Conservation (phyloP, 2,113 vertebrate species). For the Caloenas nicobarica region DNA sequence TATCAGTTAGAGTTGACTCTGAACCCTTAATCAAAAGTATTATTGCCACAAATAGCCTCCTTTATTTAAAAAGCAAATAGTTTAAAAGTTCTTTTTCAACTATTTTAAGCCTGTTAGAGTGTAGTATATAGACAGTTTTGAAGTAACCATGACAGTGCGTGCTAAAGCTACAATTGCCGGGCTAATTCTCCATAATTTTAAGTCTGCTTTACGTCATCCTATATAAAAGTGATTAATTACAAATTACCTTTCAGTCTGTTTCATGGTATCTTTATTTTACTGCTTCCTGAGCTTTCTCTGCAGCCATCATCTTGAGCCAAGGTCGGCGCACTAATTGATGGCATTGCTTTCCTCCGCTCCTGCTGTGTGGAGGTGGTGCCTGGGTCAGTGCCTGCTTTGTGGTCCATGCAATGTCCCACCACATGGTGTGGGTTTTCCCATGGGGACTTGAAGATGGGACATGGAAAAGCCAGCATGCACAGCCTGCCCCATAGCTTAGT, state of each 20-base stretch:
- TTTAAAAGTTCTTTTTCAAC: constrained; percentile 19
- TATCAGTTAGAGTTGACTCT: neutral
- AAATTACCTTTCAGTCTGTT: neutral
- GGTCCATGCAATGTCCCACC: neutral
- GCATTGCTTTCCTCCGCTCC: neutral
- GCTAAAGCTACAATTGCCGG: neutral
- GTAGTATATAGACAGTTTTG: neutral
- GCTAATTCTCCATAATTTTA: neutral
- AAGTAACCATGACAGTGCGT: constrained; percentile 19
- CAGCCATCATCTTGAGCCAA: neutral
- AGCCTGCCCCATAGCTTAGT: neutral
- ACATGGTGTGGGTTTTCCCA: neutral
- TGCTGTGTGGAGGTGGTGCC: neutral
- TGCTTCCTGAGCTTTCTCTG: neutral
- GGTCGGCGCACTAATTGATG: neutral
- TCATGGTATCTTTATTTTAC: neutral
- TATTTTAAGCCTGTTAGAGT: constrained; percentile 36
- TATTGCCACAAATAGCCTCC: constrained; percentile 19
- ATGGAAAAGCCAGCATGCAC: neutral
- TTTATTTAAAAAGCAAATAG: constrained; percentile 6
- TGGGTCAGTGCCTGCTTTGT: neutral
- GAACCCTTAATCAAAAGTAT: constrained; percentile 19
- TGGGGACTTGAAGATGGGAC: neutral
- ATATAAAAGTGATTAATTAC: constrained; percentile 16
- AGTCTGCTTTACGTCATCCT: neutral